A percentile compares a stretch with the other conserved stretches of the same genome.
Evolutionary conservation across 2,113 vertebrate genomes (phyloP).

Genomic region (Erythrolamprus reginae): DNA sequence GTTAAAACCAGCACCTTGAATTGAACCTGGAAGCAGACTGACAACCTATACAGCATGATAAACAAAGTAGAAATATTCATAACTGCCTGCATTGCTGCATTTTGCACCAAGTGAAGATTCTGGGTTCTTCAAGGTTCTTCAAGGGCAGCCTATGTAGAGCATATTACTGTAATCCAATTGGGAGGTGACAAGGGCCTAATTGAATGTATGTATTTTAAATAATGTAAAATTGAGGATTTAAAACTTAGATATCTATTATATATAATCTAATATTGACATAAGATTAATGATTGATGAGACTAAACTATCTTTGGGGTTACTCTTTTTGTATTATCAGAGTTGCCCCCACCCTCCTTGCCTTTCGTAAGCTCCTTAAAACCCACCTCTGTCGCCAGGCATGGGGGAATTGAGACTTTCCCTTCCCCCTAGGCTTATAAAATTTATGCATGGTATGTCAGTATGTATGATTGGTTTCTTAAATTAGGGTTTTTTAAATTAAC

Average conservation of each 20-base stretch:
- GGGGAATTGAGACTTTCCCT: too few species aligned
- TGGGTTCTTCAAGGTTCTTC: not conserved
- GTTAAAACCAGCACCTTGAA: not conserved
- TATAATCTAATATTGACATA: not conserved
- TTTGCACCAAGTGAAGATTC: not conserved
- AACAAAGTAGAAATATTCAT: not conserved
- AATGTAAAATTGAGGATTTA: not conserved
- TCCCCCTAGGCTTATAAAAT: too few species aligned
- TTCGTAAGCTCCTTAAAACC: too few species aligned
- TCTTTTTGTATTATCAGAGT: not conserved
- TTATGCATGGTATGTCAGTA: too few species aligned
- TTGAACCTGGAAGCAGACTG: not conserved
- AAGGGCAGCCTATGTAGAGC: not conserved
- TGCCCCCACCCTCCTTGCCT: too few species aligned
- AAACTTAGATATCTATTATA: not conserved
- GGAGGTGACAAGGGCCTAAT: not conserved
- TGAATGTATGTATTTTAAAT: not conserved
- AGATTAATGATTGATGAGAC: not conserved
- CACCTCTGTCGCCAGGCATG: too few species aligned
- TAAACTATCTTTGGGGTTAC: not conserved
- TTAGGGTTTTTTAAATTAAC: too few species aligned
- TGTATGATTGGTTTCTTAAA: too few species aligned
- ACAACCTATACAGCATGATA: not conserved
- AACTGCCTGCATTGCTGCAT: not conserved
- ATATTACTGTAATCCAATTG: not conserved